Base-by-base conservation (phyloP, 2,113 vertebrate genomes). In the Ceyx melanurus region DNA sequence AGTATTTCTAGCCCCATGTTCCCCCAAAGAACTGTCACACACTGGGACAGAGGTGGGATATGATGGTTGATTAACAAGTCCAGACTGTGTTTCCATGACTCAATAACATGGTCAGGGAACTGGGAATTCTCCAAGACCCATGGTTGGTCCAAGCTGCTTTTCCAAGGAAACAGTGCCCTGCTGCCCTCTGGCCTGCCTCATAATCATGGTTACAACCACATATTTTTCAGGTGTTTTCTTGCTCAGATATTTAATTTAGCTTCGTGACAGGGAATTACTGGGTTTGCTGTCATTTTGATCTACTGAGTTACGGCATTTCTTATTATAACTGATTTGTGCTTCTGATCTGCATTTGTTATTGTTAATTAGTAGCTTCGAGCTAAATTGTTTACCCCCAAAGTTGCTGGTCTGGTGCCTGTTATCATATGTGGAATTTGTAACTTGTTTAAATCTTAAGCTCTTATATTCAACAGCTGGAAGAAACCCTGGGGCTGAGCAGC, bases 151-250 rank as follows among this genome's bases (percentile, higher is more conserved):
- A 1, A 35, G 81, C 33, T 4, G 4, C 42, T n/a, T 6, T 3
- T 23, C 35, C 1, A 2, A 85, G 33, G 46, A 46, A 53, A 42
- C 37, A 20, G 5, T 53, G 57, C 40, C 45, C 37, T 37, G 25
- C 31, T 42, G 56, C 54, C 70, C 60, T 53, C 46, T 26, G 11
- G 23, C 37, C 53, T 75, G 56, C 28, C 37, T 3, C 12, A 70
- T 7, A 22, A 26, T 2, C 2, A 1, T 0, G 11, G 26, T 22
- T 20, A 33, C 11, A 19, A 40, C 54, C 16, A 7, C 0, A 1
- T 13, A 3, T 51, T 45, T 8, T 22, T 56, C 29, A 50, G 20
- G 15, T 54, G n/a, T 23, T 11, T 48, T 11, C 42, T 15, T 9
- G 15, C 10, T 43, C 22, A 57, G 45, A 5, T 3, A 23, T 11